A percentile compares a stretch with the other conserved stretches of the same genome.
These are phyloP conservation scores for Bambusicola thoracicus DNA, from an alignment of 2,113 vertebrate genomes.

Conservation along the genomic window DNA sequence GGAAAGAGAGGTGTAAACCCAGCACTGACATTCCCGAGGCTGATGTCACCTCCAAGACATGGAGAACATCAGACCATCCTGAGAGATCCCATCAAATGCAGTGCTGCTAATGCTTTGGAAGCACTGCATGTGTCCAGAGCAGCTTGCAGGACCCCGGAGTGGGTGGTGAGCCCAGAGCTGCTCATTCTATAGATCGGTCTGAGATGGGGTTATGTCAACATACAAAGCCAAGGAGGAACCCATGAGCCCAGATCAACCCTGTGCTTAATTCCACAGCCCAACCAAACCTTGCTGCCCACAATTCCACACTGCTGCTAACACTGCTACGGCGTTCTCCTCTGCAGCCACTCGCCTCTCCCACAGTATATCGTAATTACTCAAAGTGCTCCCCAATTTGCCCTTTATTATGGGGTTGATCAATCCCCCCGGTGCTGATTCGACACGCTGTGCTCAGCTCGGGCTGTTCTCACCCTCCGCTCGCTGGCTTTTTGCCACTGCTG, in stretches of 20 bases:
- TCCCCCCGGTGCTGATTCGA: neutral
- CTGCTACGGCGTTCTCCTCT: neutral
- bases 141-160: no score
- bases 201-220: neutral
- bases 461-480: neutral
- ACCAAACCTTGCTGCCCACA: neutral
- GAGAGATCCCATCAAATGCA: neutral
- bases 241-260: neutral
- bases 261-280: neutral
- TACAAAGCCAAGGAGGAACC: neutral
- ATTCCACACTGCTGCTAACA: no score
- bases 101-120: neutral
- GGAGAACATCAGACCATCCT: neutral
- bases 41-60: neutral
- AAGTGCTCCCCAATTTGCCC: neutral
- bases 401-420: neutral
- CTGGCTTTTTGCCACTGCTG: neutral
- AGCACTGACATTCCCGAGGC: neutral
- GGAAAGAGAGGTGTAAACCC: neutral
- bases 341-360: neutral
- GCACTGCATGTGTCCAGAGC: neutral
- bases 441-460: neutral
- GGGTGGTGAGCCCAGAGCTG: neutral
- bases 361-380: neutral
- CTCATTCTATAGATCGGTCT: accelerated